Evolutionary conservation across 2,888 invertebrate genomes (phyloP).

Genomic region (Herminia tarsipennalis): DNA sequence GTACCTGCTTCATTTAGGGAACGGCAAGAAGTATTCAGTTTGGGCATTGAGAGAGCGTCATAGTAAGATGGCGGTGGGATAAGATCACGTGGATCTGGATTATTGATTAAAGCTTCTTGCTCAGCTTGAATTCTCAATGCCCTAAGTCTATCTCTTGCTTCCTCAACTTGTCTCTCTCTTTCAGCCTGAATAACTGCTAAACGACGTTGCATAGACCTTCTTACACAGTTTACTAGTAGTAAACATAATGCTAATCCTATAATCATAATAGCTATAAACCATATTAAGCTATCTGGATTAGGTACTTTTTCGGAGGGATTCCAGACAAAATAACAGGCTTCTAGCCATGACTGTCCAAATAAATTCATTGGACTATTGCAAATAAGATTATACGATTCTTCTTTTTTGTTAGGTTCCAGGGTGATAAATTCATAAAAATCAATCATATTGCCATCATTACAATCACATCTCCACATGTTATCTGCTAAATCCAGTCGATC

Average conservation of each 20-base stretch:
- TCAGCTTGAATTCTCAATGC: slow-evolving; percentile 81
- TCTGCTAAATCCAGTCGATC: slow-evolving; percentile 87
- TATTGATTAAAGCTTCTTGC: slow-evolving; percentile 85
- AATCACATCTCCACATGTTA: slow-evolving; percentile 92
- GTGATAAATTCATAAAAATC: slow-evolving; percentile 87
- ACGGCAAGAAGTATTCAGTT: slow-evolving; percentile 86
- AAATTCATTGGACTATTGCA: slow-evolving; percentile 88
- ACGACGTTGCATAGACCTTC: slow-evolving; percentile 84
- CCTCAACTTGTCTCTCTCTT: slow-evolving; percentile 83
- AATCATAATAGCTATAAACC: slow-evolving; percentile 85
- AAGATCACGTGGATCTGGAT: slow-evolving; percentile 89
- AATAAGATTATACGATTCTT: slow-evolving; percentile 80
- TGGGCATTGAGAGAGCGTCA: slow-evolving; percentile 91
- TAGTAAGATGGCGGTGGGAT: slow-evolving; percentile 91
- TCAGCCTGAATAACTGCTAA: slow-evolving; percentile 80
- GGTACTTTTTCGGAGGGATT: slow-evolving; percentile 69
- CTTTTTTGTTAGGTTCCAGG: slow-evolving; percentile 83
- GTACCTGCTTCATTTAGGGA: slow-evolving; percentile 80
- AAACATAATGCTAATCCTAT: slow-evolving; percentile 82
- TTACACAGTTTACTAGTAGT: slow-evolving; percentile 82
- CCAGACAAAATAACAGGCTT: slow-evolving; percentile 88
- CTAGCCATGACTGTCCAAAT: slow-evolving; percentile 89
- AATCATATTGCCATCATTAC: slow-evolving; percentile 85
- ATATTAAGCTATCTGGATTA: slow-evolving; percentile 83
- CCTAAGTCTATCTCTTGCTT: slow-evolving; percentile 85